phyloP scores from a whole-genome alignment of 1,140 invertebrate genomes.

The Pachyrhynchus sulphureomaculatus region DNA sequence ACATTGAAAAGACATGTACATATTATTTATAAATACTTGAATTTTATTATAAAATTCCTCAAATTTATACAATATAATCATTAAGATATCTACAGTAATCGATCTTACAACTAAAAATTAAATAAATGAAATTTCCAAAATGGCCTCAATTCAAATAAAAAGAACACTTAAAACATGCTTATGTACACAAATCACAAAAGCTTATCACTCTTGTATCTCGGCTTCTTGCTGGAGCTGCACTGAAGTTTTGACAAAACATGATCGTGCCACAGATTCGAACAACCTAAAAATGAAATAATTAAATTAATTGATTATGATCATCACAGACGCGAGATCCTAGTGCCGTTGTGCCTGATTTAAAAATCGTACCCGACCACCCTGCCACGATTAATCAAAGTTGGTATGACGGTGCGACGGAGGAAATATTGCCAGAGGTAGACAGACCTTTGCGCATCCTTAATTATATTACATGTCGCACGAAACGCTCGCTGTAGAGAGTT shows the following conservation, averaged over 20 bases:
- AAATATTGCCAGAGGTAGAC: too few relatives aligned
- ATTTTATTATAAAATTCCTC: constrained; percentile 7
- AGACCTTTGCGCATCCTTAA: too few relatives aligned
- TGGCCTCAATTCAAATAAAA: not conserved
- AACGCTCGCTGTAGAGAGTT: too few relatives aligned
- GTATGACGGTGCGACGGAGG: too few relatives aligned
- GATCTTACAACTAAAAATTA: constrained; percentile 12
- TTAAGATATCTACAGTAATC: not conserved
- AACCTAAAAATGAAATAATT: constrained; percentile 60
- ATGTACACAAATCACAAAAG: not conserved
- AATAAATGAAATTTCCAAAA: not conserved
- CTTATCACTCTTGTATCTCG: constrained; percentile 61
- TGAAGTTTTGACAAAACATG: constrained; percentile 82
- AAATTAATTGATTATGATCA: too few relatives aligned
- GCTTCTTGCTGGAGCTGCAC: constrained; percentile 57
- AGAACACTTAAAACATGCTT: not conserved
- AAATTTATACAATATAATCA: constrained; percentile 8
- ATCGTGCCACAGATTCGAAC: constrained; percentile 91
- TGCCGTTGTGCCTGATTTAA: too few relatives aligned
- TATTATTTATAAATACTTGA: constrained; percentile 1
- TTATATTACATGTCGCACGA: too few relatives aligned
- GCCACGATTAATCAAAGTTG: too few relatives aligned
- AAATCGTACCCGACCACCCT: too few relatives aligned
- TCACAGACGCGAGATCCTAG: too few relatives aligned
- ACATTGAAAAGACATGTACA: not conserved